phyloP scores from a whole-genome alignment of 2,113 vertebrate species.

The Phaethon lepturus region DNA sequence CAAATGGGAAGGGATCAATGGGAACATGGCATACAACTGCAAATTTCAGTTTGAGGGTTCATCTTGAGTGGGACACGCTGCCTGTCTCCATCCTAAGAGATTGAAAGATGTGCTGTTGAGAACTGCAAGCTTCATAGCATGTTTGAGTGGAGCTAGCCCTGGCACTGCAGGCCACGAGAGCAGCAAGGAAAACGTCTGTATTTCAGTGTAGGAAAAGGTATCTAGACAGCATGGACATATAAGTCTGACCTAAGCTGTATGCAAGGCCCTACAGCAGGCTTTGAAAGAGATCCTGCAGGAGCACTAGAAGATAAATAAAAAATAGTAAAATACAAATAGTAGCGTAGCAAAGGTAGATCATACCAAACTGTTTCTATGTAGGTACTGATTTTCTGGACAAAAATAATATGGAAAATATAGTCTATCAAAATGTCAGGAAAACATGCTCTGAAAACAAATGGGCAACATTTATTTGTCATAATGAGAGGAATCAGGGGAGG shows the following conservation, averaged over 20 bases:
- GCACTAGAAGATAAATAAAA: neutral
- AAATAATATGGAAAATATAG: neutral
- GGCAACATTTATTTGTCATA: neutral
- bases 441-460: neutral
- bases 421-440: neutral
- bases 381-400: neutral
- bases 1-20: neutral
- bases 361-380: neutral
- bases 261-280: neutral
- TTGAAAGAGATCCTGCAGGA: neutral
- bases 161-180: neutral
- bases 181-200: neutral
- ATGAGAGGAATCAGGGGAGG: neutral
- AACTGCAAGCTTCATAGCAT: neutral
- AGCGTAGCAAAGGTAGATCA: neutral
- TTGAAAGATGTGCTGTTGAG: neutral
- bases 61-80: neutral
- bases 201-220: neutral
- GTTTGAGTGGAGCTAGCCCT: neutral
- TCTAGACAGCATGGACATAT: neutral
- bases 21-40: neutral
- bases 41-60: neutral
- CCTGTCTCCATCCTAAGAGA: neutral
- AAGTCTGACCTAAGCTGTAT: neutral
- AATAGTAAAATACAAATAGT: neutral